Evolutionary conservation across 35 echinoderm and acorn worm genomes (phyloP), one percentile per base, ranked within the genome.

Genomic region (Lytechinus pictus): DNA sequence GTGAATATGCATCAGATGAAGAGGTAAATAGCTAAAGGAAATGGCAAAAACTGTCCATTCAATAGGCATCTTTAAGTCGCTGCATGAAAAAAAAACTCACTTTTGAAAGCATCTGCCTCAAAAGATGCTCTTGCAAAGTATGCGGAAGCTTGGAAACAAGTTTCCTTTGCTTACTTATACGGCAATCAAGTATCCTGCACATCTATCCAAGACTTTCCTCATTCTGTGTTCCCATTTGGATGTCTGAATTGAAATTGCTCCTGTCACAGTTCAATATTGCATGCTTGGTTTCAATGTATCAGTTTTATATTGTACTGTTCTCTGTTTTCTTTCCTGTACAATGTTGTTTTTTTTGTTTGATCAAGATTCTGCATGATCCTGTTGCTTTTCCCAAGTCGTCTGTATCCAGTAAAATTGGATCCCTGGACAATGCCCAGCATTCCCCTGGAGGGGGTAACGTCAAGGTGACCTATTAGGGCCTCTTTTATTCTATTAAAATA

Each of bases 351-450:
- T 90, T 90, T 10, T 90, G 88, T 10, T 54, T 33, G 27, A 52
- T 90, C 88, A 52, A 95, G 87, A 95, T 95, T 52, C 52, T 95
- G 60, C 79, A 95, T 89, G 79, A 95, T 28, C 79, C 54, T 52
- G 79, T 93, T 27, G 9, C 28, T n/a, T 93, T 93, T 54, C 60
- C 87, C 11, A 94, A 94, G 91, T 96, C 95, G 91, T 96, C 95
- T 89, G 96, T 96, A n/a, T 61, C 52, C n/a, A 98, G 97, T 96
- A 92, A 95, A 60, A 91, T 98, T 92, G 96, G 96, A 14, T 99
- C 98, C 53, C 91, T 99, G 86, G 97, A 96, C 54, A 97, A 99
- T 97, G 72, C 96, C 58, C 87, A 94, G 19, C 97, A 99, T 94
- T 91, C 96, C 16, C 98, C 98, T 27, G 86, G 96, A 66, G 97